Percentiles rank a stretch among this genome's conserved stretches.
Evolutionary conservation across 2,797 vertebrate genomes (phyloP).

Genomic region (Pseudomugil tenellus): DNA sequence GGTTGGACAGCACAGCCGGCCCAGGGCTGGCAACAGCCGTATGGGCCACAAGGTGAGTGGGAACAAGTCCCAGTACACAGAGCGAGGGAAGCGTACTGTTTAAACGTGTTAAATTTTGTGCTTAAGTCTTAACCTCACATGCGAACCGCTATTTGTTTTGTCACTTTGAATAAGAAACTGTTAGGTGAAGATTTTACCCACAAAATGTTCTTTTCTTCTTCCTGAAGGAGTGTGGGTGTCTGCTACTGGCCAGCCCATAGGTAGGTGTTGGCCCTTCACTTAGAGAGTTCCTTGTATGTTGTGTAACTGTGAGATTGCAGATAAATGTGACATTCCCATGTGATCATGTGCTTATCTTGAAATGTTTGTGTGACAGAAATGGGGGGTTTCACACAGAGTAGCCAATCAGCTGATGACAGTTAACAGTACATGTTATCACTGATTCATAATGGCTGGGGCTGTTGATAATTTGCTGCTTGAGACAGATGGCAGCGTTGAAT

Average conservation of each 20-base stretch:
- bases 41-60: constrained; percentile 95
- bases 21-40: constrained; percentile 95
- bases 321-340: constrained; percentile 41
- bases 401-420: constrained; percentile 55
- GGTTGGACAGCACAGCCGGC: constrained; percentile 98
- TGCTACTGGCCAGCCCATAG: constrained; percentile 95
- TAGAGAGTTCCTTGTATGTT: constrained; percentile 33
- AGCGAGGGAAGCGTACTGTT: constrained; percentile 38
- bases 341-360: constrained; percentile 51
- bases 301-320: constrained; percentile 26
- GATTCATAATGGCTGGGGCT: constrained; percentile 69
- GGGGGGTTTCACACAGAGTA: constrained; percentile 29
- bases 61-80: constrained; percentile 58
- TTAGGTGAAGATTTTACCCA: constrained; percentile 21
- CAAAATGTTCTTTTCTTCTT: constrained; percentile 34
- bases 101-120: constrained; percentile 32
- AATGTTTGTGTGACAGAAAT: constrained; percentile 47
- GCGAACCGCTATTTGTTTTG: constrained; percentile 1
- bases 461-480: constrained; percentile 70
- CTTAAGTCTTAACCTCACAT: constrained; percentile 32
- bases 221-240: constrained; percentile 97
- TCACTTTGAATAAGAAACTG: constrained; percentile 23
- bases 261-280: constrained; percentile 77
- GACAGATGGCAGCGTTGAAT: constrained; percentile 78
- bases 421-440: constrained; percentile 65